These are phyloP conservation scores for Perithous albicinctus DNA, from an alignment of 2,888 invertebrate genomes.

Conservation along the genomic window DNA sequence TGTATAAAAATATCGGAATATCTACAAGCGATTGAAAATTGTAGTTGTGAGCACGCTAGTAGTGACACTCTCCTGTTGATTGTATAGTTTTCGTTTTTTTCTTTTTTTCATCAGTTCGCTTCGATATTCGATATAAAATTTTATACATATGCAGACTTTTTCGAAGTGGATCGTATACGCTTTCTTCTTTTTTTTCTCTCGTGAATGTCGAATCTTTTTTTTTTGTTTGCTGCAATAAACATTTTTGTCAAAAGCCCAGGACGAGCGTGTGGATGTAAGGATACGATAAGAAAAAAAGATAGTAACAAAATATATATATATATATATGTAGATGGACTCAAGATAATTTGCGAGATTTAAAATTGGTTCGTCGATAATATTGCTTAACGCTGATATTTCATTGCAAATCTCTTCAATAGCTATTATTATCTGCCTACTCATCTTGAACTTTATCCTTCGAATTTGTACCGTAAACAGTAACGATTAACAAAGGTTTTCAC, in stretches of 20 bases:
- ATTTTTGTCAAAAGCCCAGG: conserved; percentile 41
- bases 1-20: conserved; percentile 27
- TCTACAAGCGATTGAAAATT: conserved; percentile 62
- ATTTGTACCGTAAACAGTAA: conserved; percentile 50
- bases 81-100: conserved; percentile 64
- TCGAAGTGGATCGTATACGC: conserved; percentile 22
- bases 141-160: conserved; percentile 1
- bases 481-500: not conserved
- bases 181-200: not conserved
- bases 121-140: conserved; percentile 29
- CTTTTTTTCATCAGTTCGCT: conserved; percentile 37
- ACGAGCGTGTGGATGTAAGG: conserved; percentile 43
- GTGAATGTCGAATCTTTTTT: conserved; percentile 29
- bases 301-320: conserved; percentile 11
- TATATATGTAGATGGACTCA: conserved; percentile 41
- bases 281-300: conserved; percentile 45
- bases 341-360: conserved; percentile 46
- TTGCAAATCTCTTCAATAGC: conserved; percentile 45
- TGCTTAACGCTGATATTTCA: conserved; percentile 38
- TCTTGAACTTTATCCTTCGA: conserved; percentile 20
- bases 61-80: conserved; percentile 69
- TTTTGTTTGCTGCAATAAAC: conserved; percentile 6
- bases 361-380: conserved; percentile 56
- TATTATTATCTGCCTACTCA: conserved; percentile 20
- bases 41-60: conserved; percentile 65